Conservation (phyloP, 92 coral and sea anemone genomes). For the Isaurus tuberculatus region DNA sequence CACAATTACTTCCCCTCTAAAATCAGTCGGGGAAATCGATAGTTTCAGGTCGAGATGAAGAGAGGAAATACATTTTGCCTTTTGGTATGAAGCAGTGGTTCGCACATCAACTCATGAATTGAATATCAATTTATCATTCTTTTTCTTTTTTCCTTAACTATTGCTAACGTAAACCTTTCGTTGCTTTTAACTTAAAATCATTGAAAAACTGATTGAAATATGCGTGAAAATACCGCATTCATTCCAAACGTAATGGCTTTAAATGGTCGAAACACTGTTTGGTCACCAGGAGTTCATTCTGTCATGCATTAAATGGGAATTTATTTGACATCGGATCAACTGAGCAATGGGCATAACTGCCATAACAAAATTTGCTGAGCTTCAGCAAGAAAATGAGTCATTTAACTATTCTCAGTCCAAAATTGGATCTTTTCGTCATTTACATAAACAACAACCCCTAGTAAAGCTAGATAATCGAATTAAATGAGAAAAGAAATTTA, state of each 20-base stretch:
- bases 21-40: constrained; percentile 24
- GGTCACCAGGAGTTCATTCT: neutral
- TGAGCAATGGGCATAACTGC: neutral
- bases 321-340: neutral
- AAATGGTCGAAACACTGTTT: neutral
- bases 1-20: constrained; percentile 25
- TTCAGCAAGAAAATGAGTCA: no score
- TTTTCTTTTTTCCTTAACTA: neutral
- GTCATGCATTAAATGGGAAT: neutral
- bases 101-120: neutral
- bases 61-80: constrained; percentile 4
- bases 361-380: no score
- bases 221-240: neutral
- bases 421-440: neutral
- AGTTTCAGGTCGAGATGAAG: neutral
- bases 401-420: neutral
- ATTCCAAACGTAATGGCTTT: neutral
- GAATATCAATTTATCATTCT: neutral
- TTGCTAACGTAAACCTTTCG: neutral
- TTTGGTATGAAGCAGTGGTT: neutral
- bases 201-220: neutral
- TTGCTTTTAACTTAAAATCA: neutral
- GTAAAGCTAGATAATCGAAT: neutral
- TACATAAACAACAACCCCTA: neutral
- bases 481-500: neutral